Conservation (phyloP, 1,140 invertebrate species). For the Orius insidiosus region DNA sequence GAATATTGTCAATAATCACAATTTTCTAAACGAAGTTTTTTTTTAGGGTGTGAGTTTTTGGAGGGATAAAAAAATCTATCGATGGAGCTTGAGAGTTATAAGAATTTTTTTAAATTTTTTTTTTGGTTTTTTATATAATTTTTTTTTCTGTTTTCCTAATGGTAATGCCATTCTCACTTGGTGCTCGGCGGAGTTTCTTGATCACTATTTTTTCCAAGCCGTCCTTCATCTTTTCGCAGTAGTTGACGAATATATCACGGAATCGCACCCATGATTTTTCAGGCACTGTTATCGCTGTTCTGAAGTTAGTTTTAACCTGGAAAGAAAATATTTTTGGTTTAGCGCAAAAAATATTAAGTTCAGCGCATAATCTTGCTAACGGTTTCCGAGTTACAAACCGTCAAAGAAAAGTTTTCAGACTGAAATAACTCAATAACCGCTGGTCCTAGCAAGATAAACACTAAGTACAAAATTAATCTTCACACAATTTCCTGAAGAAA, state of each 20-base stretch:
- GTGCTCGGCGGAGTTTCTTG: slow-evolving; percentile 14
- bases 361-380: too few relatives aligned
- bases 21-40: too few relatives aligned
- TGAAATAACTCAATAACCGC: too few relatives aligned
- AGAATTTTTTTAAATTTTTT: slow-evolving; percentile 5
- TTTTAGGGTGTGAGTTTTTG: slow-evolving; percentile 5
- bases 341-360: too few relatives aligned
- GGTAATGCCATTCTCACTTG: slow-evolving; percentile 11
- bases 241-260: slow-evolving; percentile 89
- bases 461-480: too few relatives aligned
- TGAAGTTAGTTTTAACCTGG: slow-evolving; percentile 91
- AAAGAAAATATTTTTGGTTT: slow-evolving; percentile 21
- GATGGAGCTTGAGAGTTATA: slow-evolving; percentile 3
- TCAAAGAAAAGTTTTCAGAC: too few relatives aligned
- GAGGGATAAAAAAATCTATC: slow-evolving; percentile 13
- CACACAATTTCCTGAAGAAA: too few relatives aligned
- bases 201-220: slow-evolving; percentile 21
- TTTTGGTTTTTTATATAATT: slow-evolving; percentile 4
- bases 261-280: slow-evolving; percentile 94
- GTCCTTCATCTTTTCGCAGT: slow-evolving; percentile 82
- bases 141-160: slow-evolving; percentile 6
- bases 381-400: too few relatives aligned
- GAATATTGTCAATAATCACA: too few relatives aligned
- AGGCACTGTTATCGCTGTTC: slow-evolving; percentile 93
- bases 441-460: too few relatives aligned